These are phyloP conservation scores for Pseudochirops corinnae DNA, from an alignment of 2,797 vertebrate species.

Conservation along the genomic window DNA sequence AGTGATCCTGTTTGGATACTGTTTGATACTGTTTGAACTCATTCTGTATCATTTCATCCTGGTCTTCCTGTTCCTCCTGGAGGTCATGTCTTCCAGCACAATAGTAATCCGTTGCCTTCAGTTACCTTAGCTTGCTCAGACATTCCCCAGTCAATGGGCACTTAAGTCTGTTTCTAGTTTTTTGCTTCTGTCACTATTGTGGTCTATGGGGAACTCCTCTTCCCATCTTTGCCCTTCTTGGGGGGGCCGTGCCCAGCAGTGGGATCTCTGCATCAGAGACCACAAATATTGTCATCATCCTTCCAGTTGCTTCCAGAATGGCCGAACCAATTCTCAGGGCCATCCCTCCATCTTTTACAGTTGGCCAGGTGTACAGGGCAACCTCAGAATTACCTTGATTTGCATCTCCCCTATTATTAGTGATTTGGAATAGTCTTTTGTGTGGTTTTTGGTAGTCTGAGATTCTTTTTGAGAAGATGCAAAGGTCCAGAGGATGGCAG, in stretches of 20 bases:
- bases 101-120: no score
- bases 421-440: neutral
- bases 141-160: no score
- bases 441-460: neutral
- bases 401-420: neutral
- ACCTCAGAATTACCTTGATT: neutral
- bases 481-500: neutral
- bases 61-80: neutral
- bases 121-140: no score
- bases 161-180: neutral
- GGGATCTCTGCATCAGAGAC: no score
- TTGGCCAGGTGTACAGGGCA: neutral
- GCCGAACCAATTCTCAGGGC: neutral
- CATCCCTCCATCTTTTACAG: neutral
- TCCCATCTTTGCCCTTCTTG: no score
- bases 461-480: neutral
- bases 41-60: no score
- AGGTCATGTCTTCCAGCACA: no score
- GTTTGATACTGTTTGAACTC: no score
- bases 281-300: neutral
- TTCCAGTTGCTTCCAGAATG: neutral
- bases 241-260: neutral
- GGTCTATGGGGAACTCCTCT: neutral
- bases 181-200: neutral
- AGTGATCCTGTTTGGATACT: no score